phyloP scores from a whole-genome alignment of 2,113 vertebrate genomes.

The Callaeas wilsoni region DNA sequence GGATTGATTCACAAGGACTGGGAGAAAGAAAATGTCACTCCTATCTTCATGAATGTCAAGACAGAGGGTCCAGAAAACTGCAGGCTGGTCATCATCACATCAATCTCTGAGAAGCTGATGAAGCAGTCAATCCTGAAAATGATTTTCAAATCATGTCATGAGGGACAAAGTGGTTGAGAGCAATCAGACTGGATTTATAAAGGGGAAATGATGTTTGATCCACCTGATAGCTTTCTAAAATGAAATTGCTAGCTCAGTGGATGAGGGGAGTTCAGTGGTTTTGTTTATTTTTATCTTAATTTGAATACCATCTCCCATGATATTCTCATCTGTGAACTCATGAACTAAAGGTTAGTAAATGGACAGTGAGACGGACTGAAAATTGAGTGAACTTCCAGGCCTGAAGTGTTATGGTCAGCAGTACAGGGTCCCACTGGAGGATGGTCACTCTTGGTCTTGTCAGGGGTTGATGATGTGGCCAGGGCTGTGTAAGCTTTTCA shows the following conservation, averaged over 20 bases:
- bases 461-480: background rate
- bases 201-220: background rate
- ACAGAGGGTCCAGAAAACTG: background rate
- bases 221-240: background rate
- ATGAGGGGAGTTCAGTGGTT: background rate
- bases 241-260: background rate
- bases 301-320: background rate
- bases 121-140: background rate
- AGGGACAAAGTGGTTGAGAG: background rate
- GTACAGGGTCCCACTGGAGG: background rate
- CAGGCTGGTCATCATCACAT: background rate
- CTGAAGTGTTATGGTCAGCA: background rate
- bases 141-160: background rate
- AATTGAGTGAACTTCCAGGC: background rate
- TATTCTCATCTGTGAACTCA: background rate
- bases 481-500: background rate
- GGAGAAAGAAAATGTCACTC: background rate
- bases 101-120: background rate
- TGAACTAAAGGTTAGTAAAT: background rate
- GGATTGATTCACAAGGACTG: background rate
- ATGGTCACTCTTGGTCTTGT: background rate
- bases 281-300: background rate
- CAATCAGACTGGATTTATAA: background rate
- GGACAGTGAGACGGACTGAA: background rate
- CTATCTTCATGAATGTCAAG: background rate